Conservation (phyloP, 1,140 invertebrate genomes). For the Hycleus phaleratus region DNA sequence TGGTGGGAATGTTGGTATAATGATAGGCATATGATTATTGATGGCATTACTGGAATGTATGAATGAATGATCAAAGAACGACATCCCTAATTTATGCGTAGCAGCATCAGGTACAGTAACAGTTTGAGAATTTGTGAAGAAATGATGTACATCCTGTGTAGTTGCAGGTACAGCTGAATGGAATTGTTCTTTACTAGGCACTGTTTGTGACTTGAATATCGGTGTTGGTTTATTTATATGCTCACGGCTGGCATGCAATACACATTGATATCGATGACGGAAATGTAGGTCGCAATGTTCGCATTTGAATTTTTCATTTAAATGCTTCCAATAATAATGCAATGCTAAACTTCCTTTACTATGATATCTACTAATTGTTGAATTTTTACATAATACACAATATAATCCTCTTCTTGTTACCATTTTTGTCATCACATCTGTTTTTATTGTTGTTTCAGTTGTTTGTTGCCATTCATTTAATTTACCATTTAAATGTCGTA, state of each 20-base stretch:
- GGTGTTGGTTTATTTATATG: conserved; percentile 30
- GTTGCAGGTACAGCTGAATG: conserved; percentile 27
- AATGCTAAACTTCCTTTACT: conserved; percentile 32
- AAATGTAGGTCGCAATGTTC: conserved; percentile 41
- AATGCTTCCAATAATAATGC: conserved; percentile 38
- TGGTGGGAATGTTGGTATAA: conserved; percentile 39
- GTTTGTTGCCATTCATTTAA: conserved; percentile 26
- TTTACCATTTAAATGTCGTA: conserved; percentile 30
- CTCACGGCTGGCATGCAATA: conserved; percentile 40
- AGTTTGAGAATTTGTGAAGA: conserved; percentile 29
- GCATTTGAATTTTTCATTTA: conserved; percentile 34
- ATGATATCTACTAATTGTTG: conserved; percentile 34
- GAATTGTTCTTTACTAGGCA: conserved; percentile 32
- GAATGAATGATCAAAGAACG: conserved; percentile 39
- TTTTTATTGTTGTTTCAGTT: conserved; percentile 1
- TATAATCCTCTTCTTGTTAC: conserved; percentile 30
- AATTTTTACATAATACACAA: conserved; percentile 33
- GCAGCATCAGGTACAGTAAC: conserved; percentile 36
- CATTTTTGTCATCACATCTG: conserved; percentile 27
- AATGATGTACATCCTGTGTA: conserved; percentile 26
- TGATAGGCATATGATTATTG: conserved; percentile 38
- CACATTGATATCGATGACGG: conserved; percentile 41
- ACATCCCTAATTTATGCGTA: conserved; percentile 37
- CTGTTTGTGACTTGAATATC: conserved; percentile 24
- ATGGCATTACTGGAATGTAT: conserved; percentile 34